Conservation (phyloP, 2,797 vertebrate species). For the Epinephelus awoara region DNA sequence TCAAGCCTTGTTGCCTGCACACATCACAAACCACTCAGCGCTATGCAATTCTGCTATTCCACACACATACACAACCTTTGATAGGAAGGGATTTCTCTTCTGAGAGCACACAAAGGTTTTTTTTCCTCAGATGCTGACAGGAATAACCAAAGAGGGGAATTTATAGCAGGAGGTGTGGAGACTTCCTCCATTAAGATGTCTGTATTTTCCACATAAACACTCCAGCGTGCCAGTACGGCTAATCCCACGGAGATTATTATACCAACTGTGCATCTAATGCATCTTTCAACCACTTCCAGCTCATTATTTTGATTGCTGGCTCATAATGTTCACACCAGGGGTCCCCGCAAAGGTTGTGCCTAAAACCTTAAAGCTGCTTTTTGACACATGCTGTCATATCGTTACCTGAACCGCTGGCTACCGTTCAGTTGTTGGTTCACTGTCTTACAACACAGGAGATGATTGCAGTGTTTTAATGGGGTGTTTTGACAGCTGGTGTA, state of each 20-base stretch:
- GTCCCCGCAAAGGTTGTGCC: too few relatives aligned
- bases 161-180: background rate
- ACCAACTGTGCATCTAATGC: background rate
- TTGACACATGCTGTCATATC: background rate
- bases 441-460: background rate
- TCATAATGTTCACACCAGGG: background rate
- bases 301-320: background rate
- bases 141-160: conserved; percentile 17
- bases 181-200: background rate
- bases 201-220: background rate
- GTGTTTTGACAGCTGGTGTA: background rate
- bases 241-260: conserved; percentile 1
- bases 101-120: background rate
- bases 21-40: background rate
- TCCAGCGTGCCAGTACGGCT: background rate
- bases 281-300: background rate
- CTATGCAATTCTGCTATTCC: background rate
- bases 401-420: conserved; percentile 1
- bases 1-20: conserved; percentile 1
- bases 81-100: conserved; percentile 4
- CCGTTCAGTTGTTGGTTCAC: background rate
- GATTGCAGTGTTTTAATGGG: background rate
- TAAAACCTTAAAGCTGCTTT: background rate
- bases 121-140: background rate
- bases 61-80: conserved; percentile 10